Base-by-base conservation (phyloP, 2,888 invertebrate species). In the Eupithecia dodoneata region DNA sequence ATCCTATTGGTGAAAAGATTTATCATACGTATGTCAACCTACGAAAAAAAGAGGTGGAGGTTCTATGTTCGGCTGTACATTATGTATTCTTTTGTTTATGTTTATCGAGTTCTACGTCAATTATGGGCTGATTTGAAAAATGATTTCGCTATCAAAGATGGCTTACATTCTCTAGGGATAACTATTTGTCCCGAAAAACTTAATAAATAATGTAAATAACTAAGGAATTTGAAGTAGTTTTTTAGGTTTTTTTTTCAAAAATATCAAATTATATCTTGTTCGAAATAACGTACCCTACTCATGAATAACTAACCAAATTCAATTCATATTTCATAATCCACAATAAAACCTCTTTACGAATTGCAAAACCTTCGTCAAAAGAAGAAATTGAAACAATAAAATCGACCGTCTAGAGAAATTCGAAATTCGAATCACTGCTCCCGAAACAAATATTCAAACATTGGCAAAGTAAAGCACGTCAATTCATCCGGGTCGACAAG, bases 391-490 rank as follows among this genome's bases (percentile, higher is more conserved):
- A 44, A 69, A 45, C 45, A 52, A 42, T 3, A 45, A 44, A 47
- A 18, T 52, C n/a, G 42, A 63, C 18, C 13, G 9, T 42, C 67
- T 12, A 30, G 71, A 76, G 18, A 15, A 76, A 30, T 74, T 74
- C 55, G 30, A 75, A 75, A 73, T 78, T 41, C 44, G 59, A 75
- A 73, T 66, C 45, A 52, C 55, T 42, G 45, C 44, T 75, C 71
- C 65, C 42, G 15, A 41, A 77, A 78, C 77, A 78, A 75, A 78
- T 70, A 72, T 73, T 73, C 69, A 69, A 72, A 72, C 77, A 75
- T 73, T 71, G 59, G 78, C 71, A 59, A 73, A 78, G 75, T 73
- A 76, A 76, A 76, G 69, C 49, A 69, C 67, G 15, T 49, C 63
- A 72, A 73, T 75, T 73, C 73, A 74, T 78, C 74, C 74, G 55